Evolutionary conservation across 1,140 invertebrate species (phyloP).

Genomic region (Aphelenchoides besseyi): DNA sequence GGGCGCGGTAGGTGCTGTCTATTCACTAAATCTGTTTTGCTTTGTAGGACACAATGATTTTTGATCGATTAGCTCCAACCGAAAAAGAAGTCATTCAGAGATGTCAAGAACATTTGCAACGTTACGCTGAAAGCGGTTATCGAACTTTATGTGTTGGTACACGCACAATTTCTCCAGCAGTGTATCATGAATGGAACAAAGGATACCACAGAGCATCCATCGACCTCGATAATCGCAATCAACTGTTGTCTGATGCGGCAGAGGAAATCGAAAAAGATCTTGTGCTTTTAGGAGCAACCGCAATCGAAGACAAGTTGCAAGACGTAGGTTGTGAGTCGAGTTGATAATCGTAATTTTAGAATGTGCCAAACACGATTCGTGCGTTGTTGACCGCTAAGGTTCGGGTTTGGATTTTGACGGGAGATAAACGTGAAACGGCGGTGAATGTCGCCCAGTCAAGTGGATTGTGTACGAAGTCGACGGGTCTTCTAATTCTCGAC

Average conservation of each 20-base stretch:
- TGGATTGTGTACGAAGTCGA: slow-evolving; percentile 77
- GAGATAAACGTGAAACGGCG: slow-evolving; percentile 97
- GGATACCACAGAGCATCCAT: no score
- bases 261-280: slow-evolving; percentile 75
- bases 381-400: slow-evolving; percentile 81
- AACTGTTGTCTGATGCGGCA: slow-evolving; percentile 77
- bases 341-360: not conserved
- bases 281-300: slow-evolving; percentile 65
- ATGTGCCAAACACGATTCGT: slow-evolving; percentile 78
- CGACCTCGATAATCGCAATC: slow-evolving; percentile 74
- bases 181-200: no score
- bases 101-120: slow-evolving; percentile 77
- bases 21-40: no score
- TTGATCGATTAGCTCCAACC: no score
- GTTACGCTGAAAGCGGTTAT: slow-evolving; percentile 75
- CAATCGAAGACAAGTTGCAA: slow-evolving; percentile 41
- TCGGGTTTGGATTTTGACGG: slow-evolving; percentile 91
- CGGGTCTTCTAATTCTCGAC: slow-evolving; percentile 85
- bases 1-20: slow-evolving; percentile 79
- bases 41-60: no score
- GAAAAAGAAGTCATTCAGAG: no score
- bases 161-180: no score
- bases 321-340: slow-evolving; percentile 26
- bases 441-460: slow-evolving; percentile 68
- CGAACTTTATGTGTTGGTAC: slow-evolving; percentile 81